Conservation (phyloP, 1,140 invertebrate genomes). For the Tetragonula clypearis region DNA sequence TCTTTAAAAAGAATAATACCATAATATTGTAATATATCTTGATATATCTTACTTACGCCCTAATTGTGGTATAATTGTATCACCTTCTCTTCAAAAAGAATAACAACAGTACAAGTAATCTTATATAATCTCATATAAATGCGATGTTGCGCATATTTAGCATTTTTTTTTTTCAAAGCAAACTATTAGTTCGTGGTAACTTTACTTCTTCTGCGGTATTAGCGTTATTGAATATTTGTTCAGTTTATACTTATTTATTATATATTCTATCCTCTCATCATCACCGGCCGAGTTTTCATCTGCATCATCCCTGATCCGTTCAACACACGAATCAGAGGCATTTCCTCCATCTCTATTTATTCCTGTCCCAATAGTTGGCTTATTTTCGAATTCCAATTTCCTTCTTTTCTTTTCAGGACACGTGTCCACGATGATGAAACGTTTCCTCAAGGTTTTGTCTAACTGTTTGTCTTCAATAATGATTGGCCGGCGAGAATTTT, state of each 20-base stretch:
- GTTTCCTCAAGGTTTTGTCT: background rate
- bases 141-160: background rate
- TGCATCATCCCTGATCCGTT: background rate
- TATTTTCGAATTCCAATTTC: background rate
- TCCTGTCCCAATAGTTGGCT: background rate
- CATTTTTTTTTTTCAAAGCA: background rate
- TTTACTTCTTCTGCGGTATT: background rate
- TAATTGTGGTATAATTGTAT: background rate
- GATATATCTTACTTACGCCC: background rate
- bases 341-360: background rate
- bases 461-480: background rate
- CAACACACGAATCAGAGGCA: background rate
- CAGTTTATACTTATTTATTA: slow-evolving; percentile 17
- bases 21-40: background rate
- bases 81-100: background rate
- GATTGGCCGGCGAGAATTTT: background rate
- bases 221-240: background rate
- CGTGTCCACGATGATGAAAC: background rate
- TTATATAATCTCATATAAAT: background rate
- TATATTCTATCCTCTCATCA: background rate
- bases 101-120: background rate
- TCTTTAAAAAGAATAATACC: background rate
- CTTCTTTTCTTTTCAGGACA: background rate
- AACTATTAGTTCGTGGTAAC: background rate
- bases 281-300: too few relatives aligned